Evolutionary conservation across 23 tunicate genomes (phyloP).

Genomic region (Ascidia mentula): DNA sequence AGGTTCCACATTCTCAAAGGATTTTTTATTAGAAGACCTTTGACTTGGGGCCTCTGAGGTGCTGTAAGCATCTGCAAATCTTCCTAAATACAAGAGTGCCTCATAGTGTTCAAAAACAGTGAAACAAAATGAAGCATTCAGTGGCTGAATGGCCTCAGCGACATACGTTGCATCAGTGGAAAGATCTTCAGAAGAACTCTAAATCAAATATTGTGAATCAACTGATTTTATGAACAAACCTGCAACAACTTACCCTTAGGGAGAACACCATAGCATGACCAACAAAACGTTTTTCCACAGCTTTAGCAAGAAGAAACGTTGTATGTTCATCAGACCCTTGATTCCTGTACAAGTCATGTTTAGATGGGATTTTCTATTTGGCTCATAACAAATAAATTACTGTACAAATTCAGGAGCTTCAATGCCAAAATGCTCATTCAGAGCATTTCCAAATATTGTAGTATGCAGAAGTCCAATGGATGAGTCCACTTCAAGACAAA

Average conservation of each 20-base stretch:
- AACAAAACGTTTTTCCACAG: neutral
- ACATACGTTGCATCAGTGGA: neutral
- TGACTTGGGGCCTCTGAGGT: no score
- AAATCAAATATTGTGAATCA: neutral
- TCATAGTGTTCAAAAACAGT: neutral
- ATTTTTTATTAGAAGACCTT: no score
- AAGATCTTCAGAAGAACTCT: neutral
- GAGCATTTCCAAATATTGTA: neutral
- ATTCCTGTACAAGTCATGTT: neutral
- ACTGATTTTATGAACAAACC: no score
- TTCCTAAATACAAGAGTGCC: neutral
- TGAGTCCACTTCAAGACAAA: neutral
- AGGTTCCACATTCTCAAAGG: no score
- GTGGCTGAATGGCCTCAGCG: neutral
- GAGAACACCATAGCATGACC: neutral
- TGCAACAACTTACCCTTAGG: neutral
- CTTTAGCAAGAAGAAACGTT: neutral
- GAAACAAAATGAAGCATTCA: neutral
- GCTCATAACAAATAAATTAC: neutral
- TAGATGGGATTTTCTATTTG: neutral
- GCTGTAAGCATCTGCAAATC: no score
- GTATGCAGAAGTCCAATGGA: neutral
- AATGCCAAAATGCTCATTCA: constrained; percentile 1
- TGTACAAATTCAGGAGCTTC: neutral
- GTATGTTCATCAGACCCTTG: neutral